These are phyloP conservation scores for Phrynosoma blainvillii DNA, from an alignment of 2,113 vertebrate species.

Conservation along the genomic window DNA sequence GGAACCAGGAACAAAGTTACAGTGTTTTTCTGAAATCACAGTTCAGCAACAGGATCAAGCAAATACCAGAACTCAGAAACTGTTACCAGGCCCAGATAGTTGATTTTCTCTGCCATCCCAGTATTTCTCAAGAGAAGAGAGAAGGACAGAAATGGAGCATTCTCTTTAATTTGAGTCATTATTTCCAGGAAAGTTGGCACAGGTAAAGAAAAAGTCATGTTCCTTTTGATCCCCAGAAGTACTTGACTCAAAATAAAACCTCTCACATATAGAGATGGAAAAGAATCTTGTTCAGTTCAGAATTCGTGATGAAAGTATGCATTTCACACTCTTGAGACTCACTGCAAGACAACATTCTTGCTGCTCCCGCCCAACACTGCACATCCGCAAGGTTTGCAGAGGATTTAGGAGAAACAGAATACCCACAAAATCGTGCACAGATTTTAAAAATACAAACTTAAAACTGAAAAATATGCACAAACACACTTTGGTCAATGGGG, in stretches of 20 bases:
- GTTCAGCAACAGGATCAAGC: no score
- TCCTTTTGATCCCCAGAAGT: neutral
- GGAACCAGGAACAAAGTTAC: neutral
- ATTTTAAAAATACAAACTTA: neutral
- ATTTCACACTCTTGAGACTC: neutral
- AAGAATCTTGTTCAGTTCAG: neutral
- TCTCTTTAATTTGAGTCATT: neutral
- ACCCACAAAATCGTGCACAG: neutral
- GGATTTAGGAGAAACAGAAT: neutral
- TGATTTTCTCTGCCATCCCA: neutral
- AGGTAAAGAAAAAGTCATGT: neutral
- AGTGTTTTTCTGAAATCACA: neutral
- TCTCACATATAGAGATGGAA: neutral
- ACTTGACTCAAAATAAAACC: neutral
- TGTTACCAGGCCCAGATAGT: neutral
- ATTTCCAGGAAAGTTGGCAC: neutral
- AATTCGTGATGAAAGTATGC: neutral
- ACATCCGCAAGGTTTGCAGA: neutral
- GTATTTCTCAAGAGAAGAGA: neutral
- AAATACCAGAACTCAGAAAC: neutral
- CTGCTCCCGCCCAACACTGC: neutral
- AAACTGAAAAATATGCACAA: neutral
- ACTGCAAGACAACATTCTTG: neutral
- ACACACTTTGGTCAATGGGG: no score
- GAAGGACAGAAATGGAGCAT: neutral